Base-by-base conservation (phyloP, 2,113 vertebrate species). In the Silurus glanis region DNA sequence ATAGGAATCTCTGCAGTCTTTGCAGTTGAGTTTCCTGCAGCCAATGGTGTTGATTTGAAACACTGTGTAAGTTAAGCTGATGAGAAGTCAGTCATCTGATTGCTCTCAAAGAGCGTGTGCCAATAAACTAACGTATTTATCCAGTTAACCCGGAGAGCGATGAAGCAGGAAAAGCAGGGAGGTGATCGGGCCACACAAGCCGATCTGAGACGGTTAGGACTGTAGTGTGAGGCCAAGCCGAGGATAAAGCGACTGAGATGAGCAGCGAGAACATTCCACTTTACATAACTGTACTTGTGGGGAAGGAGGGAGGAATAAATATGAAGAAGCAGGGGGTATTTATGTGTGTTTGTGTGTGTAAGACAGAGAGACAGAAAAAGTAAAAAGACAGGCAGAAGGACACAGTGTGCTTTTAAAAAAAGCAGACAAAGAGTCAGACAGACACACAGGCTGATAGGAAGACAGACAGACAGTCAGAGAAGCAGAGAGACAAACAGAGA, bases 41-140 rank as follows among this genome's bases (percentile, higher is more conserved):
- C 91, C 91, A 92, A 93, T 89, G 74, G 80, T 86, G 93, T 92
- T 80, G 83, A 94, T 90, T 88, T 86, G 71, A 89, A 80, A 89
- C 87, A 87, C 88, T 90, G 91, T 92, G 94, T 91, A 93, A 91
- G 90, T 71, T 92, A 93, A 93, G 91, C 87, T 8, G 83, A 88
- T 83, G 87, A 61, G 90, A 88, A 90, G 75, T 66, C 58, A 61
- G 93, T 92, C 92, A 94, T 90, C 91, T 93, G 94, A 93, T 90
- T 78, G 3, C 87, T 90, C 90, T 91, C 92, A 93, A 91, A 86
- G 82, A 87, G 90, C 91, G 89, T 78, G 78, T 90, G 92, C 78
- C 90, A 90, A 80, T 82, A 89, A 85, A 93, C 85, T 92, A 91
- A 93, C 93, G 90, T 92, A 90, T 92, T 91, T 91, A 92, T 82